Conservation (phyloP, 1,140 invertebrate genomes). For the Parasteatoda tepidariorum region DNA sequence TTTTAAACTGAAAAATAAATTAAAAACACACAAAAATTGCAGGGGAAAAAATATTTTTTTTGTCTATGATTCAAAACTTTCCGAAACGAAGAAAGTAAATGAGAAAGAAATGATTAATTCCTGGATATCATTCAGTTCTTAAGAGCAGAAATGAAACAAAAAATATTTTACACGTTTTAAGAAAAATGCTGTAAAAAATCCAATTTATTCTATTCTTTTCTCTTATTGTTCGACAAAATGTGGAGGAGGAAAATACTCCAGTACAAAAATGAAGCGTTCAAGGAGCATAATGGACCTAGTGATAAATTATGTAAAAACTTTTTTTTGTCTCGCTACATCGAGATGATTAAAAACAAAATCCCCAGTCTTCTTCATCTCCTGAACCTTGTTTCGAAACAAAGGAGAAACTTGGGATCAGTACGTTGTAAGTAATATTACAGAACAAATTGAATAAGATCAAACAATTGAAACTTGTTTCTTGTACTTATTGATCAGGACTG, state of each 20-base stretch:
- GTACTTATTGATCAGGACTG: no score
- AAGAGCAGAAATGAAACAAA: background rate
- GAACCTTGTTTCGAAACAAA: background rate
- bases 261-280: constrained; percentile 47
- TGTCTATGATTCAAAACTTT: no score
- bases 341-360: background rate
- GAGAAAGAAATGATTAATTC: constrained; percentile 40
- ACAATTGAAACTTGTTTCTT: background rate
- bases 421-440: background rate
- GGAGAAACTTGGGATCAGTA: background rate
- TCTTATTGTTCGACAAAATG: constrained; percentile 19
- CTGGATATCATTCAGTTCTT: background rate
- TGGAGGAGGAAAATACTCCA: constrained; percentile 20
- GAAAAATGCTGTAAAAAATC: background rate
- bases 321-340: background rate
- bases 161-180: background rate
- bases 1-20: no score
- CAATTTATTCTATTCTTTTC: constrained; percentile 6
- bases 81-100: no score
- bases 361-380: background rate
- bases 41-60: no score
- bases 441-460: background rate
- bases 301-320: constrained; percentile 42
- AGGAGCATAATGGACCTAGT: constrained; percentile 19
- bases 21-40: no score